A percentile compares a stretch with the other conserved stretches of the same genome.
These are phyloP conservation scores for Bactericera cockerelli DNA, from an alignment of 1,140 invertebrate species.

Conservation along the genomic window DNA sequence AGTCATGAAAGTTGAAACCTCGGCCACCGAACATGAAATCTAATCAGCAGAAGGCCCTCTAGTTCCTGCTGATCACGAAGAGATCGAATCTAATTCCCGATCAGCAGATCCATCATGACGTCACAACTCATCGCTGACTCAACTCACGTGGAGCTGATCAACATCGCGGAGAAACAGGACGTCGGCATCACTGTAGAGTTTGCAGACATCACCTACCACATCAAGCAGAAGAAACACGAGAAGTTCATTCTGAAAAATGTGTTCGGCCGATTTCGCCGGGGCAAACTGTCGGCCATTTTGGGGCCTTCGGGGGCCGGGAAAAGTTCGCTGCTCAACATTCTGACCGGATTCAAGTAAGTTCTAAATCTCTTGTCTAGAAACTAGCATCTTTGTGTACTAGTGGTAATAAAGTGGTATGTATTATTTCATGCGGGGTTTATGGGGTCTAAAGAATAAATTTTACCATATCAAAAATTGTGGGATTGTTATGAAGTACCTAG, in stretches of 20 bases:
- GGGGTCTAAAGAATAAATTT: too few relatives aligned
- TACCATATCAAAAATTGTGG: too few relatives aligned
- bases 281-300: conserved; percentile 62
- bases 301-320: conserved; percentile 81
- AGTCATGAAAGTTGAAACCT: too few relatives aligned
- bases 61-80: too few relatives aligned
- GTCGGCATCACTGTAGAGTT: conserved; percentile 5
- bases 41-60: too few relatives aligned
- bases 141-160: background rate
- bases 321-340: conserved; percentile 63
- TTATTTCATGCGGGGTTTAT: too few relatives aligned
- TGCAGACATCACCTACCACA: background rate
- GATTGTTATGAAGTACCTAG: too few relatives aligned
- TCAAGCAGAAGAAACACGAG: background rate
- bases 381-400: too few relatives aligned
- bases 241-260: conserved; percentile 2
- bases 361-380: too few relatives aligned
- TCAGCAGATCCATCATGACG: background rate
- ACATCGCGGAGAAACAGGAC: background rate
- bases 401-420: too few relatives aligned
- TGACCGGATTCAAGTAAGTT: conserved; percentile 67
- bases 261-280: conserved; percentile 46
- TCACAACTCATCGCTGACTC: background rate
- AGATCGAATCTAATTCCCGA: too few relatives aligned
- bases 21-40: too few relatives aligned